Percentiles rank a stretch among this genome's conserved stretches.
Evolutionary conservation across 2,888 invertebrate species (phyloP).

Genomic region (Idaea dimidiata): DNA sequence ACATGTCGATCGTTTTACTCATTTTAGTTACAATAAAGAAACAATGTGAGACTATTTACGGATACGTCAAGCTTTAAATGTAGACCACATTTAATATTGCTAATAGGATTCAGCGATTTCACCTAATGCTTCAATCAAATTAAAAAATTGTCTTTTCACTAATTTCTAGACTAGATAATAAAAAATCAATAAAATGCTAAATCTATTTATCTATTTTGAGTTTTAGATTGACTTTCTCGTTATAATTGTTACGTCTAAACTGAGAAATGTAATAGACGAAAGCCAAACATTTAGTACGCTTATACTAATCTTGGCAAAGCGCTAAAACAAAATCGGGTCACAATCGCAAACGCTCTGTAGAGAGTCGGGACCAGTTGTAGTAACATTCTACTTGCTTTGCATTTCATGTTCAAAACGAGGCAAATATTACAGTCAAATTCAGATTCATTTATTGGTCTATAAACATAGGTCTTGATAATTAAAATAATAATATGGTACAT

Average conservation of each 20-base stretch:
- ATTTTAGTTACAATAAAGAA: no score
- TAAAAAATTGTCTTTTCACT: background rate
- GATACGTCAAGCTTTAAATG: background rate
- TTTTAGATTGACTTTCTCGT: background rate
- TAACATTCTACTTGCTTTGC: no score
- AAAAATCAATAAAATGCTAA: background rate
- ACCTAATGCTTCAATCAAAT: no score
- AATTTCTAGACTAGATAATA: background rate
- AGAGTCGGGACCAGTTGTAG: conserved; percentile 22
- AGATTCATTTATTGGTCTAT: no score
- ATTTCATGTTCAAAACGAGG: no score
- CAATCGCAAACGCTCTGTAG: conserved; percentile 36
- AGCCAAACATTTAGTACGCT: conserved; percentile 39
- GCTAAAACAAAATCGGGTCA: conserved; percentile 60
- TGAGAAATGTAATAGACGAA: conserved; percentile 33
- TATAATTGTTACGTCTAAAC: conserved; percentile 1
- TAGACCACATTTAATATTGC: background rate
- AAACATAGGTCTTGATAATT: no score
- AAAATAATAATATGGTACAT: no score
- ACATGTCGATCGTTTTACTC: no score
- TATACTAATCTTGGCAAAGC: conserved; percentile 61
- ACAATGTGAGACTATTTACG: background rate
- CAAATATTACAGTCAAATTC: no score
- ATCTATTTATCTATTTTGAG: background rate
- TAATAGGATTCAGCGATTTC: background rate